A percentile compares a stretch with the other conserved stretches of the same genome.
phyloP scores from a whole-genome alignment of 1,140 invertebrate species.

The Hypsibius dujardini region DNA sequence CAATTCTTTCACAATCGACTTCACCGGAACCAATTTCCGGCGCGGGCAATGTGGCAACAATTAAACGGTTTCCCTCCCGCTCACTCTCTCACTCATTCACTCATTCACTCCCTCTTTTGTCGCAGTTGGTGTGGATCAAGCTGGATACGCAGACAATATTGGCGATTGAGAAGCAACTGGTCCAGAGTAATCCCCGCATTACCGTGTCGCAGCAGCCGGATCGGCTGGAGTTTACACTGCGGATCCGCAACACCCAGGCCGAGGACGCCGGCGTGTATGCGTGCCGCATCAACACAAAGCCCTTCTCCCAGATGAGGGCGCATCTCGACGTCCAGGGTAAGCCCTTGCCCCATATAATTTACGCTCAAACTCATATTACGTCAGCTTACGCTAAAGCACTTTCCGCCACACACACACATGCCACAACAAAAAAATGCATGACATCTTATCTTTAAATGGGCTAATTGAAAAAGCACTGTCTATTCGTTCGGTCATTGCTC shows the following conservation, averaged over 20 bases:
- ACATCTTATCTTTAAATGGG: too few relatives aligned
- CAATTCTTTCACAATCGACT: too few relatives aligned
- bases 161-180: slow-evolving; percentile 6
- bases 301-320: slow-evolving; percentile 4
- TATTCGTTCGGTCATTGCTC: not conserved
- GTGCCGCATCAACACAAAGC: slow-evolving; percentile 12
- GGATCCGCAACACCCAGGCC: not conserved
- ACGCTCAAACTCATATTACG: not conserved
- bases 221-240: slow-evolving; percentile 11
- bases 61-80: too few relatives aligned
- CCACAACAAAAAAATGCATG: not conserved
- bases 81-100: too few relatives aligned
- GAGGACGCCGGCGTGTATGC: not conserved
- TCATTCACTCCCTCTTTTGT: not conserved
- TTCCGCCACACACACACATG: not conserved
- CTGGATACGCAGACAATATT: slow-evolving; percentile 17
- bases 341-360: not conserved
- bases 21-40: too few relatives aligned
- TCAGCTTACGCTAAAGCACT: not conserved
- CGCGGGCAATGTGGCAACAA: too few relatives aligned
- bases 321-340: not conserved
- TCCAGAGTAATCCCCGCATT: slow-evolving; percentile 13
- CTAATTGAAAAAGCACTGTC: not conserved
- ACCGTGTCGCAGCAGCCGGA: not conserved
- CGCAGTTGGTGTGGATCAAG: slow-evolving; percentile 16